These are phyloP conservation scores for Chouioia cunea DNA, from an alignment of 2,888 invertebrate species.

Conservation along the genomic window DNA sequence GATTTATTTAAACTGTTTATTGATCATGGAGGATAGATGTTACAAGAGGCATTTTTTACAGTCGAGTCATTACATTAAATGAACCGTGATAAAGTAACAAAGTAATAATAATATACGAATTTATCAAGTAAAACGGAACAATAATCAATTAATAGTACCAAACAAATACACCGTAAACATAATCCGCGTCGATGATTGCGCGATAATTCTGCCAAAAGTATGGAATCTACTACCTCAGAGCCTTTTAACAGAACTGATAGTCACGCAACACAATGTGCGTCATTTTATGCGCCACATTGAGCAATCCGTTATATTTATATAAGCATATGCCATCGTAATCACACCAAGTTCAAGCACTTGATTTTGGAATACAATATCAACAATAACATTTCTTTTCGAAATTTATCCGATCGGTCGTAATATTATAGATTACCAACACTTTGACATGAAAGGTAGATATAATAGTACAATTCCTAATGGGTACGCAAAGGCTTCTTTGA, in stretches of 20 bases:
- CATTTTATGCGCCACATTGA: slow-evolving; percentile 26
- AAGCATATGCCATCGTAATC: too few species aligned
- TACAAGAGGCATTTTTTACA: slow-evolving; percentile 48
- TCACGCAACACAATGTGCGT: slow-evolving; percentile 33
- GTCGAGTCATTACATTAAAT: slow-evolving; percentile 27
- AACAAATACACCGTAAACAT: background rate
- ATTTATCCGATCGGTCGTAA: too few species aligned
- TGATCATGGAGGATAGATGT: slow-evolving; percentile 47
- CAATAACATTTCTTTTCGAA: too few species aligned
- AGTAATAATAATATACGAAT: slow-evolving; percentile 27
- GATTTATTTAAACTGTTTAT: slow-evolving; percentile 63
- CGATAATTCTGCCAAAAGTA: slow-evolving; percentile 59
- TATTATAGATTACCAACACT: background rate
- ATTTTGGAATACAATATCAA: too few species aligned
- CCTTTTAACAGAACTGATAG: slow-evolving; percentile 54
- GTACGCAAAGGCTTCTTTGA: too few species aligned
- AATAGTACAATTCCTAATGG: too few species aligned
- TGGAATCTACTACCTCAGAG: slow-evolving; percentile 63
- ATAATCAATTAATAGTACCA: slow-evolving; percentile 28
- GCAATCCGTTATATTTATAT: too few species aligned
- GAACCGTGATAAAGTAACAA: slow-evolving; percentile 26
- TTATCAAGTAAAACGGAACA: slow-evolving; percentile 34
- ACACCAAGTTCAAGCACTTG: too few species aligned
- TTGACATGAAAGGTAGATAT: background rate
- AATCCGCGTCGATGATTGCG: slow-evolving; percentile 17